phyloP scores from a whole-genome alignment of 2,888 invertebrate genomes.

The Cecidostiba fungosa region DNA sequence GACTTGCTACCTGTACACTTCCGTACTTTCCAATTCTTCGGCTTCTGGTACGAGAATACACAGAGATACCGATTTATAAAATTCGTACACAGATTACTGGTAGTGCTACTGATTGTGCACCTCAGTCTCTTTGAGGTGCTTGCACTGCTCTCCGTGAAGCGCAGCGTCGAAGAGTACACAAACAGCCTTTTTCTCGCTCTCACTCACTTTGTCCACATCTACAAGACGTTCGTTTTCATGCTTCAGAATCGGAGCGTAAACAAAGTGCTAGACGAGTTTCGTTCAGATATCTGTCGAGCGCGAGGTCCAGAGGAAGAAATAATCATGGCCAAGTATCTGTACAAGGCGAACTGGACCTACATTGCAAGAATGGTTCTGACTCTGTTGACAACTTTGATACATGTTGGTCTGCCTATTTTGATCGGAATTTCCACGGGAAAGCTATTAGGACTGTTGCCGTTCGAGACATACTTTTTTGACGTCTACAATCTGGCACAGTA shows the following conservation, averaged over 20 bases:
- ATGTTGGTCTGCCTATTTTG: neutral
- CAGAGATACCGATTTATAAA: neutral
- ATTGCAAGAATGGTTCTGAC: neutral
- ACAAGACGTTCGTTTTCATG: slow-evolving; percentile 31
- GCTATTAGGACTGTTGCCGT: neutral
- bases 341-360: neutral
- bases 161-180: neutral
- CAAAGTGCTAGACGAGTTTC: slow-evolving; percentile 14
- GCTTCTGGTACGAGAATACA: neutral
- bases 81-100: neutral
- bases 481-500: neutral
- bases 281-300: neutral
- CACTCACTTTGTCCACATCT: neutral
- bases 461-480: neutral
- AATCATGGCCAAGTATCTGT: neutral
- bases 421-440: neutral
- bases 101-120: neutral
- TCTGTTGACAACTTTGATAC: neutral
- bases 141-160: neutral
- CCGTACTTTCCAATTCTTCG: neutral
- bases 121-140: neutral
- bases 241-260: neutral
- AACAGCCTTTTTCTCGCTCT: slow-evolving; percentile 18
- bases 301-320: slow-evolving; percentile 6
- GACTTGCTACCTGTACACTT: neutral